Percentiles rank a stretch among this genome's conserved stretches.
Conservation (phyloP, 2,797 vertebrate species). For the Nyctibius grandis region DNA sequence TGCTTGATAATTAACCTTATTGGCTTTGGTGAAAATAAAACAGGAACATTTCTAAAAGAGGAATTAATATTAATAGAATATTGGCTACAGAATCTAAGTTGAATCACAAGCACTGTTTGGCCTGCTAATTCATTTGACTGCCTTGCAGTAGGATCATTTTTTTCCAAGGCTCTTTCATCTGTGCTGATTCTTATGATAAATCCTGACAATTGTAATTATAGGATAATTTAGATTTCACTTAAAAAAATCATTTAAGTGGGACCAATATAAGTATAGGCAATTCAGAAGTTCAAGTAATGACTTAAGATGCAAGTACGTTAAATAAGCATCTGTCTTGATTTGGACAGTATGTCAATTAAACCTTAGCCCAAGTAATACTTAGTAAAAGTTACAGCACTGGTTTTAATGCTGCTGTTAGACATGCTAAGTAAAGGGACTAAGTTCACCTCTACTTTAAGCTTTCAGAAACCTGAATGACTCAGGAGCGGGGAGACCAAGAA, state of each 20-base stretch:
- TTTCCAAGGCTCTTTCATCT: not conserved
- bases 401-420: not conserved
- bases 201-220: conserved; percentile 24
- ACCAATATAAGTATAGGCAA: conserved; percentile 30
- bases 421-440: not conserved
- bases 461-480: not conserved
- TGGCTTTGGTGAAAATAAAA: conserved; percentile 45
- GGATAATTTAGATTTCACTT: conserved; percentile 41
- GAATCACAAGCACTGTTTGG: not conserved
- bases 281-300: conserved; percentile 30
- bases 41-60: conserved; percentile 29
- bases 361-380: not conserved
- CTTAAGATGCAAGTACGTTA: conserved; percentile 28
- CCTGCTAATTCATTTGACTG: conserved; percentile 23
- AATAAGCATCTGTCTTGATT: conserved; percentile 32
- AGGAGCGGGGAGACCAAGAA: not conserved
- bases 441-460: not conserved
- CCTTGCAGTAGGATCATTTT: not conserved
- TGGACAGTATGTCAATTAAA: conserved; percentile 11
- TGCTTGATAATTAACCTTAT: conserved; percentile 30
- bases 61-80: conserved; percentile 46
- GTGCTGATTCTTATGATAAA: conserved; percentile 20
- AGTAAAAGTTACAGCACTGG: not conserved
- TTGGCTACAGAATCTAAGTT: not conserved
- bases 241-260: conserved; percentile 39